Evolutionary conservation across 92 coral and sea anemone species (phyloP), one percentile per base, ranked within the genome.

Genomic region (Paramuricea clavata): DNA sequence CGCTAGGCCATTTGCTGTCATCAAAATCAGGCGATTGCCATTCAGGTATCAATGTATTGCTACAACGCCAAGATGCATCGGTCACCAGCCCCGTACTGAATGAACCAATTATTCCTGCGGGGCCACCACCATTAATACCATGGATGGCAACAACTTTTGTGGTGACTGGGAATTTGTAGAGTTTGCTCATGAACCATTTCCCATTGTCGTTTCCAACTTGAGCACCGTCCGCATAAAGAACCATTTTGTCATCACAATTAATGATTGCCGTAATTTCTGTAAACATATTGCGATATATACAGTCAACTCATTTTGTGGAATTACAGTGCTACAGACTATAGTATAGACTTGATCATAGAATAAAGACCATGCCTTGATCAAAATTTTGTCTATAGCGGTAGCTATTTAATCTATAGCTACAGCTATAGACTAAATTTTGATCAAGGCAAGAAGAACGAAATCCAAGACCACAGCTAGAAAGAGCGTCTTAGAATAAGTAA

Each of bases 61-160:
- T 78, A 69, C 89, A 89, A 25, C 82, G 80, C 92, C 92, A 89
- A 19, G 88, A 59, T 31, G 75, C 80, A 69, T 89, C 83, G 1
- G 92, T 89, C 12, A 89, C 83, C 50, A 85, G 47, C 13, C 92
- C 92, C 36, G 86, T 89, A 36, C 92, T 85, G 19, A 85, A 61
- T 31, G 92, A 89, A 10, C 92, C 92, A 32, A 89, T 82, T 6
- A 89, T 85, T 28, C 92, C 92, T 36, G 73, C 69, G 1, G 69
- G 43, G 19, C 70, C 57, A n/a, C 79, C 78, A 22, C 3, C 3
- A 83, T 80, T 67, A 15, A 21, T 23, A 32, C 86, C 92, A 12
- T 49, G 33, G 68, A 89, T 65, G 31, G 92, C 87, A n/a, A 89
- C 68, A 22, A 89, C 83, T 27, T 52, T 57, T 4, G 89, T 79